These are phyloP conservation scores for Hydropsyche tenuis DNA, from an alignment of 1,140 invertebrate species.

Conservation along the genomic window DNA sequence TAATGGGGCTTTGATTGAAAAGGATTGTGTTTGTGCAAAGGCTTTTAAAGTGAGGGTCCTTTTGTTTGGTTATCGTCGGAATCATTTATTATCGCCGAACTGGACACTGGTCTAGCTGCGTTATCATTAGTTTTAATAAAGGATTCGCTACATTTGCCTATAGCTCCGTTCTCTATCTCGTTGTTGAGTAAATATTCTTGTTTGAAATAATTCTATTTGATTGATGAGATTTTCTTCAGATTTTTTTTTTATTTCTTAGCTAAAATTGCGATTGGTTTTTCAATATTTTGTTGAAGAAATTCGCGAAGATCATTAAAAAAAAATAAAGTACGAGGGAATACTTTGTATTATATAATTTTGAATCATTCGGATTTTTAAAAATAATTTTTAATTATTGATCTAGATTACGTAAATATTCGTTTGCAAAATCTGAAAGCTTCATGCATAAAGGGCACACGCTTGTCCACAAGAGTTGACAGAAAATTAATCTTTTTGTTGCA, in stretches of 20 bases:
- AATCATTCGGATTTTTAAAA: too few relatives aligned
- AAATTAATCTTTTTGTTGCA: constrained; percentile 24
- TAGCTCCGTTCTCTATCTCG: constrained; percentile 20
- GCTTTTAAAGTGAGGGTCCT: constrained; percentile 41
- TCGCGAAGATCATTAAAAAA: too few relatives aligned
- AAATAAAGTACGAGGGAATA: too few relatives aligned
- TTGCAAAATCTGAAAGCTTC: constrained; percentile 10
- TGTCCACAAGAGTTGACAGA: constrained; percentile 10
- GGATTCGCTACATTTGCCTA: constrained; percentile 7
- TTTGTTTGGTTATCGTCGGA: constrained; percentile 31
- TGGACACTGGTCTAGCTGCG: constrained; percentile 41
- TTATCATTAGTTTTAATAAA: constrained; percentile 49
- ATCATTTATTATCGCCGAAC: constrained; percentile 47
- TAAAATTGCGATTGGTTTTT: too few relatives aligned
- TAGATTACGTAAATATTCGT: constrained; percentile 12
- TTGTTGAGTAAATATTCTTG: not conserved
- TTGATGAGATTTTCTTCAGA: too few relatives aligned
- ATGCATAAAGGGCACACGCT: constrained; percentile 16
- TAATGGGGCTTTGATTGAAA: constrained; percentile 36
- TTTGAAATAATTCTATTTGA: too few relatives aligned
- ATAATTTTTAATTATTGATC: not conserved
- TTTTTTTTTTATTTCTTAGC: too few relatives aligned
- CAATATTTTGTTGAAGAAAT: too few relatives aligned
- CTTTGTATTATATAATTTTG: too few relatives aligned
- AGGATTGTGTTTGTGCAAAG: constrained; percentile 44